These are phyloP conservation scores for Isoperla grammatica DNA, from an alignment of 2,888 invertebrate genomes.

Conservation along the genomic window DNA sequence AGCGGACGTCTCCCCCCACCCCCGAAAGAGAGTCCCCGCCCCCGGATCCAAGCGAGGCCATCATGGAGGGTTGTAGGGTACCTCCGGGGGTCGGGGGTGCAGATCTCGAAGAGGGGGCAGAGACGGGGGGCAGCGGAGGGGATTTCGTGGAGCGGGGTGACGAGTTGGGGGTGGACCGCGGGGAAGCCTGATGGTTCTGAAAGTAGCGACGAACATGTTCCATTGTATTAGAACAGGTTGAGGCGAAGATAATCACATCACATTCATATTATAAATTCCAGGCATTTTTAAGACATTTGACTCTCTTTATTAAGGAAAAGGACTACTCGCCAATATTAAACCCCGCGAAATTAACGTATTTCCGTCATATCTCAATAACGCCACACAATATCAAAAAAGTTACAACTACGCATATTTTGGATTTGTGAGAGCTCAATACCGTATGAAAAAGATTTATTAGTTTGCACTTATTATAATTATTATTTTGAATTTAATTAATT, in stretches of 20 bases:
- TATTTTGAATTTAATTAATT: too few relatives aligned
- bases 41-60: constrained; percentile 32
- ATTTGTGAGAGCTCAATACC: too few relatives aligned
- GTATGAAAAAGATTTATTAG: too few relatives aligned
- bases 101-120: constrained; percentile 47
- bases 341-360: too few relatives aligned
- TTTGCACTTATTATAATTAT: too few relatives aligned
- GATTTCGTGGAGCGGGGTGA: constrained; percentile 82
- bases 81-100: constrained; percentile 50
- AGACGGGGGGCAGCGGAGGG: constrained; percentile 60
- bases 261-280: too few relatives aligned
- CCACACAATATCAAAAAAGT: too few relatives aligned
- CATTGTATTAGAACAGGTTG: not conserved
- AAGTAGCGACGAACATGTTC: constrained; percentile 26
- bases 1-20: constrained; percentile 55
- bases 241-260: not conserved
- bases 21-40: constrained; percentile 49
- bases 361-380: too few relatives aligned
- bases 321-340: too few relatives aligned
- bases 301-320: not conserved
- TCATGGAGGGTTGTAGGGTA: constrained; percentile 39
- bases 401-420: too few relatives aligned
- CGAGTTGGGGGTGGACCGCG: constrained; percentile 80
- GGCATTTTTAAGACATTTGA: too few relatives aligned
- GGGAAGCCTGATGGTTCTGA: constrained; percentile 78